Evolutionary conservation across 2,113 vertebrate genomes (phyloP).

Genomic region (Rhegmatorhina hoffmannsi): DNA sequence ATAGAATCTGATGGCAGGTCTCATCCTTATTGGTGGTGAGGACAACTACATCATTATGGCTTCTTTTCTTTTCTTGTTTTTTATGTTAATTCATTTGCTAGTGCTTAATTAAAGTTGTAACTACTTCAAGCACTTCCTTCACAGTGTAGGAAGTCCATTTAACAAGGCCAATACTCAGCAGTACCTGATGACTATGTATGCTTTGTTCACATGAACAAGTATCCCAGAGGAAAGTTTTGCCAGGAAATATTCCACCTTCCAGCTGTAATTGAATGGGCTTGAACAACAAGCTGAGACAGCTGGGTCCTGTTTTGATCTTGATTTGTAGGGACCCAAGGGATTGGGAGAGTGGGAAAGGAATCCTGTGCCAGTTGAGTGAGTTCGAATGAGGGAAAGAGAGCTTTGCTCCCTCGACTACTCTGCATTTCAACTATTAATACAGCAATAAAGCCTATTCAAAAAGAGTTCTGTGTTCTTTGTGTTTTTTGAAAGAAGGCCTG

Average conservation of each 20-base stretch:
- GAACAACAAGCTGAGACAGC: conserved; percentile 40
- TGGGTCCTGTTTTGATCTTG: conserved; percentile 60
- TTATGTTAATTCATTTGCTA: not conserved
- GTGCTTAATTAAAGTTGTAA: not conserved
- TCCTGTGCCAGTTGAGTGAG: conserved; percentile 38
- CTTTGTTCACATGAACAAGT: conserved; percentile 3
- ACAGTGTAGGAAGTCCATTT: not conserved
- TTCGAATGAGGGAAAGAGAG: conserved; percentile 51
- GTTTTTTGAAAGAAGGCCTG: conserved; percentile 46
- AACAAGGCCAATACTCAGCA: not conserved
- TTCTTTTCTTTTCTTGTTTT: not conserved
- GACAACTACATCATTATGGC: not conserved
- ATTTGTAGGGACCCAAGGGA: conserved; percentile 37
- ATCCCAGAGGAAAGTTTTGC: conserved; percentile 27
- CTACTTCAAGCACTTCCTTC: not conserved
- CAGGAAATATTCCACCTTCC: conserved; percentile 22
- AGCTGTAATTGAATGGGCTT: conserved; percentile 43
- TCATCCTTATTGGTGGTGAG: not conserved
- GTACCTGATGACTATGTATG: not conserved
- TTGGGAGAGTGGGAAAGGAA: conserved; percentile 43
- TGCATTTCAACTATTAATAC: conserved; percentile 47
- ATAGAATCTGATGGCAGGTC: not conserved
- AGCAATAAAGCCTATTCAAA: conserved; percentile 53
- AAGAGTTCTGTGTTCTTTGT: conserved; percentile 31
- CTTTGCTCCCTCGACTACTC: not conserved